Evolutionary conservation across 37 sponge, comb jelly and placozoan genomes (phyloP).

Genomic region (Halisarca cf. caerulea): DNA sequence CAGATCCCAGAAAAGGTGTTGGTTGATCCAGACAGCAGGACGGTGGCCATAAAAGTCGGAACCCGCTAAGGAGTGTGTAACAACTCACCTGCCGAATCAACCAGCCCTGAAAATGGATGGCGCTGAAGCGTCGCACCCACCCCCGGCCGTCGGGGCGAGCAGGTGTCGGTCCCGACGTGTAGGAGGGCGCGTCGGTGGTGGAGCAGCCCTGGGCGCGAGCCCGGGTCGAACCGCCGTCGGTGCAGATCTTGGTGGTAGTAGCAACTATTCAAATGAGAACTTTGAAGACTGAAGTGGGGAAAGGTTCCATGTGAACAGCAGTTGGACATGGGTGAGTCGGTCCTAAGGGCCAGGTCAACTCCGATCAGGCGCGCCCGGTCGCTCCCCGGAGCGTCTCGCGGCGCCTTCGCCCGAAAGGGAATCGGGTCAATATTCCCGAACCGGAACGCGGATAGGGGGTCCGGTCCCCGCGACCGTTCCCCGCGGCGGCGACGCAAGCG

Average conservation of each 20-base stretch:
- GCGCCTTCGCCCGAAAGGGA: slow-evolving; percentile 61
- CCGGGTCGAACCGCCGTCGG: slow-evolving; percentile 60
- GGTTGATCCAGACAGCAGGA: slow-evolving; percentile 72
- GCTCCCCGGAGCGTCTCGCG: not conserved
- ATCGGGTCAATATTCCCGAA: slow-evolving; percentile 79
- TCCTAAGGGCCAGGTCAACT: slow-evolving; percentile 67
- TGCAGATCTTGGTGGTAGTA: slow-evolving; percentile 76
- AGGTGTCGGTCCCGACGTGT: no score
- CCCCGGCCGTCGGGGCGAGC: no score
- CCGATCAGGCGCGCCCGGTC: slow-evolving; percentile 27
- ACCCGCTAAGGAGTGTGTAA: slow-evolving; percentile 71
- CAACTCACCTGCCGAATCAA: slow-evolving; percentile 74
- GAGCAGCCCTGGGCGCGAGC: slow-evolving; percentile 17
- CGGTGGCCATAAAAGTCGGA: slow-evolving; percentile 70
- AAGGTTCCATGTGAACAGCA: slow-evolving; percentile 71
- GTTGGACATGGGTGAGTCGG: slow-evolving; percentile 73
- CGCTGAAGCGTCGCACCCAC: slow-evolving; percentile 63
- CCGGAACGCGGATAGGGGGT: slow-evolving; percentile 49
- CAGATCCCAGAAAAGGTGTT: slow-evolving; percentile 76
- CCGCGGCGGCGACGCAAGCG: slow-evolving; percentile 39
- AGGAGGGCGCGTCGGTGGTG: no score
- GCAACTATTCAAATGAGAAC: slow-evolving; percentile 79
- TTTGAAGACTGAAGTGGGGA: slow-evolving; percentile 68
- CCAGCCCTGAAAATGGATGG: slow-evolving; percentile 67
- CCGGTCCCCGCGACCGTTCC: not conserved